Evolutionary conservation across 2,888 invertebrate species (phyloP), one percentile per base, ranked within the genome.

Genomic region (Carcina quercana): DNA sequence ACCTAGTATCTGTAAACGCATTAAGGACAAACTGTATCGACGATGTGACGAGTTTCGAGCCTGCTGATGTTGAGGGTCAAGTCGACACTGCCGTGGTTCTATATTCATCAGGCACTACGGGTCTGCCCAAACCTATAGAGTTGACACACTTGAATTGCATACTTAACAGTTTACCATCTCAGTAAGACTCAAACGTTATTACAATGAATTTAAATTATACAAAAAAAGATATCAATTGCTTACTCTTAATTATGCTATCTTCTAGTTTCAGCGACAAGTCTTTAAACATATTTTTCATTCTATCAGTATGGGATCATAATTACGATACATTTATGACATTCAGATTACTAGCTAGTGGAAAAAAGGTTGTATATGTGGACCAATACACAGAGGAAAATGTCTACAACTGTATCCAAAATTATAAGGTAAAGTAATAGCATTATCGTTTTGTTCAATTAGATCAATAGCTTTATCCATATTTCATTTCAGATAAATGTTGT

Each of bases 71-170:
- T n/a, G 86, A 58, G 32, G 74, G 72, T 34, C 63, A 68, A 33
- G 53, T 40, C 13, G 73, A 74, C 42, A 52, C 53, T 2, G 69
- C 67, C 1, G 48, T 64, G 12, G 71, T 90, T 50, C 76, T 90
- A 37, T 89, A 87, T 62, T 91, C 91, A 17, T 90, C 91, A 33
- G 91, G 91, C 26, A 91, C 91, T 0, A 87, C 87, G 10, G 91
- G 91, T 0, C 62, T 89, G 48, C 88, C 90, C 1, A 90, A 91
- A 65, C 89, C 88, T 17, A 89, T 90, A 1, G 76, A 86, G 66
- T 59, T 90, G 24, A 86, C 88, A 3, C 88, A 90, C 57, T 64
- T 74, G 32, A 90, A 89, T 59, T 71, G 83, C 37, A 66, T 84
- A 28, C 45, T 76, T 15, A 66, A 63, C 34, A 70, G 67, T 50